Percentiles rank a stretch among this genome's conserved stretches.
These are phyloP conservation scores for Pedionomus torquatus DNA, from an alignment of 2,113 vertebrate species.

Conservation along the genomic window DNA sequence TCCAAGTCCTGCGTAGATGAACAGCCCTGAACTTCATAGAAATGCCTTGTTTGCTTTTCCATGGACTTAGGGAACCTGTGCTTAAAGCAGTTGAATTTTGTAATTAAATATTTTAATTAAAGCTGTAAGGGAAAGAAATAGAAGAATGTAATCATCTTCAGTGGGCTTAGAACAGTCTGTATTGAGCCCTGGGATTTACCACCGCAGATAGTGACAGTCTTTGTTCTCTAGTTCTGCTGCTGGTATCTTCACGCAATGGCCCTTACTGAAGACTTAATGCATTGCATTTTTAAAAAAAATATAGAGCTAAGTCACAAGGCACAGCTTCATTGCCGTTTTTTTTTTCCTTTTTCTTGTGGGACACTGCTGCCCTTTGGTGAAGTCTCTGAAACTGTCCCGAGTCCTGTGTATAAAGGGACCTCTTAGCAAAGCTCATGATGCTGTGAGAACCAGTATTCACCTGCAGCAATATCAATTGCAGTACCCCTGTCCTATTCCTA, in stretches of 20 bases:
- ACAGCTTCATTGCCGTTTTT: neutral
- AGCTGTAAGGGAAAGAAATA: neutral
- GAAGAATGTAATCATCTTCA: neutral
- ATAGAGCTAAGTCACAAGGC: neutral
- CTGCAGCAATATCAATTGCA: neutral
- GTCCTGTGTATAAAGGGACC: neutral
- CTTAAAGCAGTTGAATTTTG: neutral
- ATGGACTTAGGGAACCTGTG: neutral
- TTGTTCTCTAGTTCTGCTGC: neutral
- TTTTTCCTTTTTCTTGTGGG: neutral
- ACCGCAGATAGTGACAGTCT: neutral
- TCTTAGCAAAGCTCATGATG: neutral
- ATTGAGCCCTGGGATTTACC: neutral
- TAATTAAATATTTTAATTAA: neutral
- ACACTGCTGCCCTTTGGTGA: slow-evolving; percentile 55
- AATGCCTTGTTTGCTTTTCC: neutral
- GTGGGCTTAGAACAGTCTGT: neutral
- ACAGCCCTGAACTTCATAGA: neutral
- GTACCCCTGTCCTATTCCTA: neutral
- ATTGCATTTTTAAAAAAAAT: neutral
- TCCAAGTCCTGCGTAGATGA: neutral
- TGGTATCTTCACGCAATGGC: neutral
- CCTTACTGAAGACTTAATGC: neutral
- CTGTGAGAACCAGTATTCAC: neutral
- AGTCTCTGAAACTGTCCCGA: neutral